Percentiles rank a stretch among this genome's conserved stretches.
Conservation (phyloP, 2,113 vertebrate genomes). For the Pomatostomus ruficeps region DNA sequence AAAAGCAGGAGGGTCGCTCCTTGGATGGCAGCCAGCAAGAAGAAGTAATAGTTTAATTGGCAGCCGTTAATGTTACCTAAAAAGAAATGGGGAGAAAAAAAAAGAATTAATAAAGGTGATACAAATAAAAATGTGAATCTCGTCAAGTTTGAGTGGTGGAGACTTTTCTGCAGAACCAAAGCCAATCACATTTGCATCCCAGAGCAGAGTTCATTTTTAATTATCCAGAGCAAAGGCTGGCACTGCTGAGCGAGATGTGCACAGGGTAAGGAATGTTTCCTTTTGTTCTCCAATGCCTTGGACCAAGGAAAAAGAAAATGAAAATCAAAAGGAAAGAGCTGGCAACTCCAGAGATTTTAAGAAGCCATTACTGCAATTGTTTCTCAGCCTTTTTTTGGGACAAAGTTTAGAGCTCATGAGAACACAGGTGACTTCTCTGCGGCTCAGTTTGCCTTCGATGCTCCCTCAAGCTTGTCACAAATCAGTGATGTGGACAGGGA, state of each 20-base stretch:
- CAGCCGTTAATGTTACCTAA: slow-evolving; percentile 94
- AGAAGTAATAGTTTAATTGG: slow-evolving; percentile 93
- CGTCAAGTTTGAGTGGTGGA: neutral
- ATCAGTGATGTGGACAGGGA: neutral
- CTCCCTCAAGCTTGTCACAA: neutral
- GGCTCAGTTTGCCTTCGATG: neutral
- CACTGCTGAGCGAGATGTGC: neutral
- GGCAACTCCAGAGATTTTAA: neutral
- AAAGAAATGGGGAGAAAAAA: neutral
- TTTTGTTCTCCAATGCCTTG: neutral
- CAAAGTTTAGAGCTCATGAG: neutral
- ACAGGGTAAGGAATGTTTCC: neutral
- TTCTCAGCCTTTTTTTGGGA: neutral
- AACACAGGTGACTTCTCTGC: neutral
- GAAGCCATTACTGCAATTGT: neutral
- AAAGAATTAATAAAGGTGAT: neutral
- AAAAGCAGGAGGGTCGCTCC: slow-evolving; percentile 89
- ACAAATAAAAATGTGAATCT: neutral
- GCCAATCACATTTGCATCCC: neutral
- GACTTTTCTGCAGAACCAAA: neutral
- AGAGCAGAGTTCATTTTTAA: neutral
- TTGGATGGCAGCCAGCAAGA: slow-evolving; percentile 91
- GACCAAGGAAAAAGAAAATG: neutral
- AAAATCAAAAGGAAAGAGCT: neutral
- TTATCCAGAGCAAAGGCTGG: neutral